A percentile compares a stretch with the other conserved stretches of the same genome.
Conservation (phyloP, 2,113 vertebrate species). For the Hyla sarda region DNA sequence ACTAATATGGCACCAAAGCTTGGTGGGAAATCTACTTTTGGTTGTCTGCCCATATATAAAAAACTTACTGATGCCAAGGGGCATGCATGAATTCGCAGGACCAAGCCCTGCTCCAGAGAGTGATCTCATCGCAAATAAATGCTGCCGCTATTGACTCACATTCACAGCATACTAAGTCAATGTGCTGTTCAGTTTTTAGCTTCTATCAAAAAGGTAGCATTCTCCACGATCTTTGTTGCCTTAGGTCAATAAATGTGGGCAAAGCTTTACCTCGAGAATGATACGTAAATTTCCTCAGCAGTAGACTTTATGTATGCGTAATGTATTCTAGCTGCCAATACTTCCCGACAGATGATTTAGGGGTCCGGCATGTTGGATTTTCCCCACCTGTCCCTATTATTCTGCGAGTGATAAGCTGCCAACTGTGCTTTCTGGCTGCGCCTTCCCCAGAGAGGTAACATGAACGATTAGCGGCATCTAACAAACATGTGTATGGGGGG, state of each 20-base stretch:
- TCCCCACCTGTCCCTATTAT: too few species aligned
- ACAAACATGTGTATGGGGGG: too few species aligned
- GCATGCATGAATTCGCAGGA: conserved; percentile 45
- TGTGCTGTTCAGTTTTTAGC: not conserved
- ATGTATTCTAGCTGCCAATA: too few species aligned
- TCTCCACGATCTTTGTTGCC: not conserved
- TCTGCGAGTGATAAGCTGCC: too few species aligned
- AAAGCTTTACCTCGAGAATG: not conserved
- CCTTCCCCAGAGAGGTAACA: too few species aligned
- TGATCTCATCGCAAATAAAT: conserved; percentile 51
- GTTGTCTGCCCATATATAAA: not conserved
- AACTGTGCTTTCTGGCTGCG: too few species aligned
- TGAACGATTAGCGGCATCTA: too few species aligned
- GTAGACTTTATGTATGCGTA: too few species aligned
- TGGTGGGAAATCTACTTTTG: not conserved
- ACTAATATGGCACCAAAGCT: not conserved
- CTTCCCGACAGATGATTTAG: too few species aligned
- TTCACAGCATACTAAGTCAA: not conserved
- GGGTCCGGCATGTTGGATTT: too few species aligned
- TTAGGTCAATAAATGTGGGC: not conserved
- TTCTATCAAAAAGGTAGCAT: not conserved
- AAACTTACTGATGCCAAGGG: conserved; percentile 5
- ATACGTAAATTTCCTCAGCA: not conserved
- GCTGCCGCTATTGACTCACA: not conserved
- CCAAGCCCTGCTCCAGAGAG: conserved; percentile 25